Evolutionary conservation across 1,140 invertebrate genomes (phyloP), one percentile per base, ranked within the genome.

Genomic region (Aphaenogaster floridana): DNA sequence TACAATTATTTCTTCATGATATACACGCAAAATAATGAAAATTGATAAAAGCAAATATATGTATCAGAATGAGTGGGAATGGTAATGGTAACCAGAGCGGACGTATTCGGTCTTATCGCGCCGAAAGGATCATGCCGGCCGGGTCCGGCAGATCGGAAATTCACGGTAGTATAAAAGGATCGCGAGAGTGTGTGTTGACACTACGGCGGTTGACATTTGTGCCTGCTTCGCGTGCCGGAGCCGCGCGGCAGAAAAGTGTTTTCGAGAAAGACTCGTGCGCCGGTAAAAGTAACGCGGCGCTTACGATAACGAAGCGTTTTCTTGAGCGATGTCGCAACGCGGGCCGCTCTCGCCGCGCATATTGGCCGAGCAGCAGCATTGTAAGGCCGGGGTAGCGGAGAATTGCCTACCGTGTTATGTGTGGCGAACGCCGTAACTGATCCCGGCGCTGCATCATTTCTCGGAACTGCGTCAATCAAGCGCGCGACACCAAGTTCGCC

Each of bases 221-320:
- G 81, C 13, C 36, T 21, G 57, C 28, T 54, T 85, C 71, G 81
- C 72, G 81, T 74, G 69, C 13, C 69, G 52, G 28, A 78, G 72
- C 69, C 77, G 48, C 42, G 28, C 57, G 68, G 34, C 68, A 45
- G 63, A 48, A 66, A 86, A 86, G 63, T 68, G 15, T 61, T 64
- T 87, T 77, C 71, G 45, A 83, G 57, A 77, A 83, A 59, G 66
- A 57, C 34, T 45, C 45, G 59, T 8, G 34, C 52, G 61, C 50
- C 48, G 48, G 72, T 86, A 90, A 88, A 79, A 80, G 79, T 88
- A 81, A 84, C 64, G 50, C 63, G 81, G 36, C 50, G 89, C 54
- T 86, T 81, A 66, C 89, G 89, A 90, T 90, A 90, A 91, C 86
- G 86, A 86, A 91, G 85, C 64, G 77, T 90, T 91, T 81, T 88